These are phyloP conservation scores for Labeo catla DNA, from an alignment of 2,113 vertebrate species.

Conservation along the genomic window DNA sequence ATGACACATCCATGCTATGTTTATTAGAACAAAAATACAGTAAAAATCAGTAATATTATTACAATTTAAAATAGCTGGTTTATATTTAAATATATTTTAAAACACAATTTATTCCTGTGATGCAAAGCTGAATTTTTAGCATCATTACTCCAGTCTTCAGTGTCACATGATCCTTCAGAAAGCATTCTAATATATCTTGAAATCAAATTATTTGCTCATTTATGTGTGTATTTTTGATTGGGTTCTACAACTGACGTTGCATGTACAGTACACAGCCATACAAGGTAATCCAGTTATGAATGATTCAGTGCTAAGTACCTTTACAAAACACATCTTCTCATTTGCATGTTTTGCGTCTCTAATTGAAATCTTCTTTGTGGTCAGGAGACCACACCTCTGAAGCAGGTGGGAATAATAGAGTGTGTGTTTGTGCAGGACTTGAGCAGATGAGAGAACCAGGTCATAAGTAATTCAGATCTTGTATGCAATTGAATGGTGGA, in stretches of 20 bases:
- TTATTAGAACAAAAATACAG: background rate
- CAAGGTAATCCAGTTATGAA: conserved; percentile 1
- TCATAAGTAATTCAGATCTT: conserved; percentile 49
- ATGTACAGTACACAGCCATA: background rate
- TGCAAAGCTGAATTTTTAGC: background rate
- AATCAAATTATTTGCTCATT: background rate
- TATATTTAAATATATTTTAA: background rate
- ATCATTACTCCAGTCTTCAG: background rate
- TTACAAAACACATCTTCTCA: conserved; percentile 9
- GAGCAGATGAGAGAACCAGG: conserved; percentile 1
- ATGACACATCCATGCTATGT: background rate
- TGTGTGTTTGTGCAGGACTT: background rate
- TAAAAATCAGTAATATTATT: background rate
- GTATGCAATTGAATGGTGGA: conserved; percentile 41
- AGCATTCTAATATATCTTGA: background rate
- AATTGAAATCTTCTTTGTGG: conserved; percentile 24
- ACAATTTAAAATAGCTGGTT: background rate
- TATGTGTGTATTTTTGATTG: background rate
- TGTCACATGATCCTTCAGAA: background rate
- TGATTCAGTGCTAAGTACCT: background rate
- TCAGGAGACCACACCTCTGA: conserved; percentile 15
- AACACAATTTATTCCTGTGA: background rate
- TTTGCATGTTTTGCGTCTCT: conserved; percentile 12
- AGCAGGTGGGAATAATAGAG: background rate
- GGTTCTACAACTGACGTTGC: background rate